Evolutionary conservation across 2,797 vertebrate species (phyloP), one percentile per base, ranked within the genome.

Genomic region (Serranus cabrilla): DNA sequence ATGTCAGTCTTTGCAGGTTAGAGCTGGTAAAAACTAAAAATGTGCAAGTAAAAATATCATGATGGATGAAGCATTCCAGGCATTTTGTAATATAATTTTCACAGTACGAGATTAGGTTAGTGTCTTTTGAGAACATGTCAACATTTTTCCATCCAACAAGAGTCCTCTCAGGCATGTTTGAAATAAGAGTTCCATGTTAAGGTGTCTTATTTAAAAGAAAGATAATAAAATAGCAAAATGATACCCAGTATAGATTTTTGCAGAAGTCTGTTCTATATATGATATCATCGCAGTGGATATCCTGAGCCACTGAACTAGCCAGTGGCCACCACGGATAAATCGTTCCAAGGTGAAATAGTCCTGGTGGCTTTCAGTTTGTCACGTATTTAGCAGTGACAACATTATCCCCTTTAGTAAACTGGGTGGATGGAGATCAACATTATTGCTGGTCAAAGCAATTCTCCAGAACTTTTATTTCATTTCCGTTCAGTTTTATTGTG

Each of bases 401-500:
- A 78, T 85, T 65, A 83, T 75, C 47, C 57, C 64, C 66, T 78
- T 83, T 77, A 86, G 86, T 80, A 74, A 87, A 80, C 59, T 42
- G 18, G 76, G 57, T 76, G 80, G 74, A 92, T 91, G 78, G 60
- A 83, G 75, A 88, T 89, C 71, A 86, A 82, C 76, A 43, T 83
- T 87, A 85, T 80, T 82, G 80, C 83, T 81, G 81, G 78, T 83
- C 78, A 77, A 90, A 87, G 80, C 86, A 74, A 71, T 84, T 83
- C 79, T 74, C 74, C 1, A 42, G 52, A 86, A 88, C 52, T 72
- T 87, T 89, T 67, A 84, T 92, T 90, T 84, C 18, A 86, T 92
- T 93, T 92, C 72, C 55, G 56, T 75, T 83, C 43, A 13, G 61
- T 83, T 91, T 90, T 89, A 92, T 92, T 87, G 81, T 57, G 72